A percentile compares a stretch with the other conserved stretches of the same genome.
phyloP scores from a whole-genome alignment of 2,888 invertebrate species.

The Saturnia pavonia region DNA sequence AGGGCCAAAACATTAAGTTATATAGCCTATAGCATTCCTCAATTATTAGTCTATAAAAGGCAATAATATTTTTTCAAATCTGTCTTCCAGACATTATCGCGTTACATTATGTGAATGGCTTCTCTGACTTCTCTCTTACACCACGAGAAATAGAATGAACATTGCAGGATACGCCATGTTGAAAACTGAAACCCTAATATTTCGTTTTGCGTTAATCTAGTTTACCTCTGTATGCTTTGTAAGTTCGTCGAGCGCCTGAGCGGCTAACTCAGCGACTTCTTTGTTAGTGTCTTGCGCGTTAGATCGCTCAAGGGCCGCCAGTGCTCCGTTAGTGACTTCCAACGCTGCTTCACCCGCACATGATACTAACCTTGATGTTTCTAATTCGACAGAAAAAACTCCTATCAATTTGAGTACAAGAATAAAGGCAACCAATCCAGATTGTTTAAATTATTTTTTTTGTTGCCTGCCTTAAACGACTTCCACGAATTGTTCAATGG shows the following conservation, averaged over 20 bases:
- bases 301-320: constrained; percentile 55
- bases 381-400: constrained; percentile 1
- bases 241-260: constrained; percentile 57
- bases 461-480: too few species aligned
- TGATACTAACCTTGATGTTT: constrained; percentile 48
- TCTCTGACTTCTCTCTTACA: too few species aligned
- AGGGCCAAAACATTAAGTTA: too few species aligned
- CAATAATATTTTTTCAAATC: too few species aligned
- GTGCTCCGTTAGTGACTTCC: constrained; percentile 58
- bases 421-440: not conserved
- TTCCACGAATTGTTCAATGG: not conserved
- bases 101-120: too few species aligned
- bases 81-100: too few species aligned
- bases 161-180: not conserved
- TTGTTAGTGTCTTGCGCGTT: constrained; percentile 55
- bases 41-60: too few species aligned
- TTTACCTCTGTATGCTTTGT: constrained; percentile 52
- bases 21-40: too few species aligned
- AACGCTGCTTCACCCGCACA: constrained; percentile 61
- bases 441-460: not conserved
- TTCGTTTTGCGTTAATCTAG: too few species aligned
- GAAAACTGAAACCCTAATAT: not conserved
- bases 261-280: constrained; percentile 57
- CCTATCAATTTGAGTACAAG: not conserved
- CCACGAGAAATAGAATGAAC: not conserved